Base-by-base conservation (phyloP, 1,140 invertebrate species). In the Hesperophylax magnus region DNA sequence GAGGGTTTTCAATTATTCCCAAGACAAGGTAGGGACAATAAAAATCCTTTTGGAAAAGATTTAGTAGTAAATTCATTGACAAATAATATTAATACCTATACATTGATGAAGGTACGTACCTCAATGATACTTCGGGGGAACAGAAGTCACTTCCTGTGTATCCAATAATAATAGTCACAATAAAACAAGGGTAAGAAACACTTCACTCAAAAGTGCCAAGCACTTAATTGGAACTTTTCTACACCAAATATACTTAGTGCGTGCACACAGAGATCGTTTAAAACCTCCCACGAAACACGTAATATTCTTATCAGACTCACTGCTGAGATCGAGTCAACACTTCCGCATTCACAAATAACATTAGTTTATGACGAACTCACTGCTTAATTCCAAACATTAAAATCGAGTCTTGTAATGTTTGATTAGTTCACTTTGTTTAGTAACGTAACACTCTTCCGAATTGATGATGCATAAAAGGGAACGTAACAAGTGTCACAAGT, bases 401-500 rank as follows among this genome's bases (percentile, higher is more conserved):
- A 7, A 47, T 67, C 31, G 17, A 27, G 11, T 31, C 11, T 67
- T 67, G 27, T 67, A 27, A 31, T 31, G 8, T 52, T 47, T 52
- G 67, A 20, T 71, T 52, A 52, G 34, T 52, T 71, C 67, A 71
- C 67, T 71, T 71, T 71, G 67, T 71, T 71, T 53, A 52, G 39
- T 52, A 71, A 47, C 27, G 56, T 17, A 67, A 52, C 34, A 20
- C 34, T 71, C 67, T 71, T 71, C 67, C 67, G 67, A 71, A 39
- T 71, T 53, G 67, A 52, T 52, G 67, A 71, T 71, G 67, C 67
- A 22, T 71, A 71, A 47, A 75, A 75, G 52, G 54, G 56, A 75
- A 56, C 71, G 78, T 79, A 79, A 79, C 78, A 79, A 79, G 78
- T 79, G 78, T 79, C 54, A 71, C 69, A 61, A 52, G 69, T 60